Percentiles rank a stretch among this genome's conserved stretches.
These are phyloP conservation scores for Scarus forsteni DNA, from an alignment of 2,797 vertebrate species.

Conservation along the genomic window DNA sequence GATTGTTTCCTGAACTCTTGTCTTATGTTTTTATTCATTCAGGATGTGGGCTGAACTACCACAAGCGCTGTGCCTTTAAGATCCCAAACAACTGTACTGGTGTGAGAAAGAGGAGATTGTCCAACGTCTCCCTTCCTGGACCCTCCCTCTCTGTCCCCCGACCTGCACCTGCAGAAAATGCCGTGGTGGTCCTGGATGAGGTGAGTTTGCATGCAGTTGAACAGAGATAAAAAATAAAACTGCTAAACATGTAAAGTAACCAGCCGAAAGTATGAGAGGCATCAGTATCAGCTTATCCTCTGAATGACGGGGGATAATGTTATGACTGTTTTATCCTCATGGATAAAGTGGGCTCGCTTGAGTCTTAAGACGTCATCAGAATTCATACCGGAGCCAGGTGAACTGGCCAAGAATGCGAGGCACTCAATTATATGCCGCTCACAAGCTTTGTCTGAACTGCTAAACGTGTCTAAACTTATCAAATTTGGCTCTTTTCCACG, in stretches of 20 bases:
- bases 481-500: conserved; percentile 49
- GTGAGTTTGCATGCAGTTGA: conserved; percentile 70
- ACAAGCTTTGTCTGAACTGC: conserved; percentile 33
- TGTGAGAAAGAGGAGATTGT: conserved; percentile 93
- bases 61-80: conserved; percentile 98
- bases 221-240: background rate
- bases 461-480: conserved; percentile 63
- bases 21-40: conserved; percentile 51
- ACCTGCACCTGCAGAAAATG: conserved; percentile 86
- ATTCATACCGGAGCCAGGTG: conserved; percentile 33
- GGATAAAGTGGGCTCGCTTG: conserved; percentile 14
- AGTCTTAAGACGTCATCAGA: conserved; percentile 19
- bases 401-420: conserved; percentile 34
- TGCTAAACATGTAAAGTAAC: background rate
- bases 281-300: conserved; percentile 6
- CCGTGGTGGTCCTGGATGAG: conserved; percentile 89
- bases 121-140: conserved; percentile 94
- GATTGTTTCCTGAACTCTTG: background rate
- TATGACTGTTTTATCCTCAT: conserved; percentile 23
- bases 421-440: conserved; percentile 28
- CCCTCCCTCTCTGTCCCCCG: conserved; percentile 91
- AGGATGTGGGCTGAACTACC: conserved; percentile 98
- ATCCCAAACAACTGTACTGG: conserved; percentile 98
- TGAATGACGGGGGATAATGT: background rate
- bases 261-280: conserved; percentile 9